A percentile compares a stretch with the other conserved stretches of the same genome.
Conservation (phyloP, 2,113 vertebrate species). For the Pseudopodoces humilis region DNA sequence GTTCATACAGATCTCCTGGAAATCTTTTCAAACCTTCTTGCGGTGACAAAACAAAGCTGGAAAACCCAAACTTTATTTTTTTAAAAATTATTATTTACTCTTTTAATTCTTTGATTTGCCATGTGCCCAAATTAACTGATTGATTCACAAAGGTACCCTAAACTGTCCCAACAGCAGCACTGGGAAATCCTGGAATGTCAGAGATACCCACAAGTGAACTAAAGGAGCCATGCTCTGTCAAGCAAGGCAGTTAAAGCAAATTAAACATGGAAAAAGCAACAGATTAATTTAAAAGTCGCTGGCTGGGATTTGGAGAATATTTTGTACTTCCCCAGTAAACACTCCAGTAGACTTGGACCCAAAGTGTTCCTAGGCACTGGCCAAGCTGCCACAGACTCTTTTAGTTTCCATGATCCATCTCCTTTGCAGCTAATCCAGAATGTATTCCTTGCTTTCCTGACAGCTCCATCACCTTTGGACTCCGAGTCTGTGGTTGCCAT, state of each 20-base stretch:
- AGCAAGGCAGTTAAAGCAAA: not conserved
- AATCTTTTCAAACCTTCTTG: not conserved
- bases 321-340: conserved; percentile 15
- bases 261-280: conserved; percentile 34
- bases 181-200: not conserved
- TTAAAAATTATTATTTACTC: not conserved
- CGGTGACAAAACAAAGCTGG: not conserved
- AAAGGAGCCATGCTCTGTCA: not conserved
- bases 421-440: conserved; percentile 17
- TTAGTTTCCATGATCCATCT: conserved; percentile 27
- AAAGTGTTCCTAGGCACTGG: conserved; percentile 31
- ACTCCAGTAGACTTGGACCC: conserved; percentile 13
- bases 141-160: not conserved
- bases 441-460: not conserved
- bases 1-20: not conserved
- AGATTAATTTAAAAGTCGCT: not conserved
- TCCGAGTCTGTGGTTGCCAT: not conserved
- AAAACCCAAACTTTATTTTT: not conserved
- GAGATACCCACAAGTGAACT: not conserved
- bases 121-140: not conserved
- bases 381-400: conserved; percentile 28
- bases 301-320: conserved; percentile 6
- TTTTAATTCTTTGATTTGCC: not conserved
- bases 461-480: not conserved
- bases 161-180: not conserved